Conservation (phyloP, 2,888 invertebrate genomes). For the Tenodera sinensis region DNA sequence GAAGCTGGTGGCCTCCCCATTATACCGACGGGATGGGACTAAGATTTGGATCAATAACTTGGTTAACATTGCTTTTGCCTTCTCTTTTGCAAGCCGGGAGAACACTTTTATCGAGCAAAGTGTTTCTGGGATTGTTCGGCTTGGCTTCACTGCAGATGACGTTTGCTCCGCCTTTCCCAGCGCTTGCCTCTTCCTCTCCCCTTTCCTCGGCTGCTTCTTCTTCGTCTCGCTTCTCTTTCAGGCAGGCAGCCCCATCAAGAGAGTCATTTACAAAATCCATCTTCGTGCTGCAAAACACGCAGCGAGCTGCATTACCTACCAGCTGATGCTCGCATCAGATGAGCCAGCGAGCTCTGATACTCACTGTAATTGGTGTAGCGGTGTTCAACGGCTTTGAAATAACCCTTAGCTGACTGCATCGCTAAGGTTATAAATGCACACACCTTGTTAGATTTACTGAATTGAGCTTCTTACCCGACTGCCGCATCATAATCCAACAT, state of each 20-base stretch:
- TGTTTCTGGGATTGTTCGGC: slow-evolving; percentile 17
- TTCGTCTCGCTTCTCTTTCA: background rate
- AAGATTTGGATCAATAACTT: slow-evolving; percentile 10
- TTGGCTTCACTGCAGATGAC: slow-evolving; percentile 19
- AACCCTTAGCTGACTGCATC: background rate
- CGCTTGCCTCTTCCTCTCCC: background rate
- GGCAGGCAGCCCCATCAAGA: slow-evolving; percentile 4
- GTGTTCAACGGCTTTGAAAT: background rate
- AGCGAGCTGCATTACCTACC: background rate
- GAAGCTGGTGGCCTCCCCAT: background rate
- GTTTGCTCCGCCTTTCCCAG: slow-evolving; percentile 18
- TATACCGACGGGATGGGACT: background rate
- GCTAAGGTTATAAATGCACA: no score
- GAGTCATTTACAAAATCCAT: slow-evolving; percentile 18
- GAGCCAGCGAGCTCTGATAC: background rate
- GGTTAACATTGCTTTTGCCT: background rate
- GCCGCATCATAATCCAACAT: no score
- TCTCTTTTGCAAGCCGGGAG: background rate
- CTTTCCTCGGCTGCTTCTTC: background rate
- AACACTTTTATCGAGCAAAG: slow-evolving; percentile 14
- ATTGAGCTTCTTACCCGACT: no score
- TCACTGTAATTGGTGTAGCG: background rate
- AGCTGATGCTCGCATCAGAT: background rate
- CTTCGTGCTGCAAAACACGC: background rate
- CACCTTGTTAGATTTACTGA: no score